Conservation (phyloP, 2,888 invertebrate genomes). For the Pseudoips prasinana region DNA sequence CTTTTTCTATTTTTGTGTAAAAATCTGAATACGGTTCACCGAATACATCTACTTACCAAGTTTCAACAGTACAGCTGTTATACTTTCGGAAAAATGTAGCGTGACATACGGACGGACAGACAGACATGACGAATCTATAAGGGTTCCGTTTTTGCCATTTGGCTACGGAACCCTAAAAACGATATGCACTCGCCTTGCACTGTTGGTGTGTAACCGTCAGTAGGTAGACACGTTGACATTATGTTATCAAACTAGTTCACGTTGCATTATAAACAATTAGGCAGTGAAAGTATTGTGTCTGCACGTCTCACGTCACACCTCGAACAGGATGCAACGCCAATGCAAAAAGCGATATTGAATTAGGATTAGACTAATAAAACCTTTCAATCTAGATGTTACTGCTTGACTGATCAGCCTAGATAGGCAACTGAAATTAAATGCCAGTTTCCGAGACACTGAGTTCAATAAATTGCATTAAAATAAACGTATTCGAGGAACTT, state of each 20-base stretch:
- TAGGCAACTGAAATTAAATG: slow-evolving; percentile 69
- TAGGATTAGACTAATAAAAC: slow-evolving; percentile 76
- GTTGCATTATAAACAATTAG: slow-evolving; percentile 66
- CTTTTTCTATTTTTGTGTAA: no score
- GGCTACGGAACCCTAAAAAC: no score
- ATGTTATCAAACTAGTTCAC: slow-evolving; percentile 57
- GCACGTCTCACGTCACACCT: slow-evolving; percentile 41
- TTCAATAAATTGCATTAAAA: slow-evolving; percentile 33
- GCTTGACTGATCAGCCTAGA: slow-evolving; percentile 75
- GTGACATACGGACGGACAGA: no score
- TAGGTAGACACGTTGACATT: slow-evolving; percentile 72
- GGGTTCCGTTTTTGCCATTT: no score
- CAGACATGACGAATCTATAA: no score
- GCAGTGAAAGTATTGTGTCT: slow-evolving; percentile 64
- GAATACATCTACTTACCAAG: no score
- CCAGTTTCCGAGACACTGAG: slow-evolving; percentile 76
- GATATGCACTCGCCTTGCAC: slow-evolving; percentile 53
- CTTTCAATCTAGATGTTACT: slow-evolving; percentile 75
- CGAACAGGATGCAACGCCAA: slow-evolving; percentile 52
- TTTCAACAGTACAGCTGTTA: no score
- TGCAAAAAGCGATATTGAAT: slow-evolving; percentile 71
- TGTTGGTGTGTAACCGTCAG: slow-evolving; percentile 49
- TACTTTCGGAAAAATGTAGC: no score
- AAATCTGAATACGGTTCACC: no score
- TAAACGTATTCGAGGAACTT: slow-evolving; percentile 26